Percentiles rank a stretch among this genome's conserved stretches.
Conservation (phyloP, 2,113 vertebrate genomes). For the Callipepla squamata region DNA sequence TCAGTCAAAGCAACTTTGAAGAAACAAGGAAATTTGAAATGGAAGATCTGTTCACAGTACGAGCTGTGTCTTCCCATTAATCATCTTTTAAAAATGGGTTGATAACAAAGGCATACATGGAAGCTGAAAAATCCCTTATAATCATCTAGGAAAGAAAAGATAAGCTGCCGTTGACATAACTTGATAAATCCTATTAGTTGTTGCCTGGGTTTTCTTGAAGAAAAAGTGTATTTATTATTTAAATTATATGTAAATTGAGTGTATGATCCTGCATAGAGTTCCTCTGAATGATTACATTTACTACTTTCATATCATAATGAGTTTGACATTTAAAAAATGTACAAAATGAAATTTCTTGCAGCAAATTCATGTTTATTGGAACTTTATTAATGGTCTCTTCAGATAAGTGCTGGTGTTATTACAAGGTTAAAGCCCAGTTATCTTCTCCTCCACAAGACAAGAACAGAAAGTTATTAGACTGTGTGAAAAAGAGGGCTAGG, state of each 20-base stretch:
- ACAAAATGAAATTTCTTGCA: not conserved
- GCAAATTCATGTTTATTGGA: not conserved
- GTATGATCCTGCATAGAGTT: not conserved
- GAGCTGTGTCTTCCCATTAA: not conserved
- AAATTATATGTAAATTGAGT: not conserved
- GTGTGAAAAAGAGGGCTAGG: not conserved
- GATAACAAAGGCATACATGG: not conserved
- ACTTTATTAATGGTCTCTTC: not conserved
- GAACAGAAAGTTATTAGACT: not conserved
- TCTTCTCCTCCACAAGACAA: not conserved
- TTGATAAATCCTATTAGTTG: not conserved
- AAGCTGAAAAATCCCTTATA: not conserved
- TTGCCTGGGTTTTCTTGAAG: not conserved
- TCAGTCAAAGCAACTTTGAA: not conserved
- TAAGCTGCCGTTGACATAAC: fast-evolving
- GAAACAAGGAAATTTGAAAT: not conserved
- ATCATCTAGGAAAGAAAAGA: not conserved
- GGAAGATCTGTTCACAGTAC: fast-evolving
- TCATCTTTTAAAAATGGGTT: fast-evolving
- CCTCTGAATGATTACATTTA: not conserved
- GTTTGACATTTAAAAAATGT: not conserved
- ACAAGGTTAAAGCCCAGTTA: not conserved
- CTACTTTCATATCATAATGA: not conserved
- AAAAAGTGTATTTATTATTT: not conserved
- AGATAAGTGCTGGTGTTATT: not conserved